Percentiles rank a stretch among this genome's conserved stretches.
Conservation (phyloP, 1,140 invertebrate genomes). For the Solen grandis region DNA sequence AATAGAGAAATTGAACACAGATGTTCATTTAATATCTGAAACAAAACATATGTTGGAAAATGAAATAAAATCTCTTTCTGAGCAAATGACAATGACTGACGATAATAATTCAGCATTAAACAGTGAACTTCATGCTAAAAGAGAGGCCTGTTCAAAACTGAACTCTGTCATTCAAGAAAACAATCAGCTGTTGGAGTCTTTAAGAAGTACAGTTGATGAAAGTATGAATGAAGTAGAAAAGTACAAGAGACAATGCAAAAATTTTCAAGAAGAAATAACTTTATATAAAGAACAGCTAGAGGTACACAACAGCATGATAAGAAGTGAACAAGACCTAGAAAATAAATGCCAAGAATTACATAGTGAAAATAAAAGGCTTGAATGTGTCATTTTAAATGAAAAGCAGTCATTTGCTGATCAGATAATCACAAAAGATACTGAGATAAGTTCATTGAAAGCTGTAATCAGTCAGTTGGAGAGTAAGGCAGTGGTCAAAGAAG, state of each 20-base stretch:
- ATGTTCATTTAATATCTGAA: background rate
- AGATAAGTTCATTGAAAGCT: background rate
- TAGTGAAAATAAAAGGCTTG: background rate
- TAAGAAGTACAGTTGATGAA: constrained; percentile 37
- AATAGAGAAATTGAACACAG: constrained; percentile 13
- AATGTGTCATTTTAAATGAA: background rate
- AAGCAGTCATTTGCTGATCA: background rate
- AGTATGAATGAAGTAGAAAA: constrained; percentile 38
- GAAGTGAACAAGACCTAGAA: constrained; percentile 6
- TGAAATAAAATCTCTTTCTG: constrained; percentile 31
- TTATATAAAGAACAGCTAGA: constrained; percentile 23
- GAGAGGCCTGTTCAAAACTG: constrained; percentile 32
- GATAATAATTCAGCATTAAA: constrained; percentile 4
- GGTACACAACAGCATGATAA: background rate
- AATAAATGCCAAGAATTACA: background rate
- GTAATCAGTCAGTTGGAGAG: background rate
- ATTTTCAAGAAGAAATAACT: constrained; percentile 32
- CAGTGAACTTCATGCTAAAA: constrained; percentile 31
- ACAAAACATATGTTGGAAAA: constrained; percentile 50
- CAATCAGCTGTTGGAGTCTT: constrained; percentile 36
- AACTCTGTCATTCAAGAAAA: constrained; percentile 31
- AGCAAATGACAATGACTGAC: constrained; percentile 30
- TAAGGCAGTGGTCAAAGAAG: background rate
- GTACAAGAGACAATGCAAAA: constrained; percentile 48
- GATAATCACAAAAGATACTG: background rate